Evolutionary conservation across 2,888 invertebrate genomes (phyloP).

Genomic region (Lycia hirtaria): DNA sequence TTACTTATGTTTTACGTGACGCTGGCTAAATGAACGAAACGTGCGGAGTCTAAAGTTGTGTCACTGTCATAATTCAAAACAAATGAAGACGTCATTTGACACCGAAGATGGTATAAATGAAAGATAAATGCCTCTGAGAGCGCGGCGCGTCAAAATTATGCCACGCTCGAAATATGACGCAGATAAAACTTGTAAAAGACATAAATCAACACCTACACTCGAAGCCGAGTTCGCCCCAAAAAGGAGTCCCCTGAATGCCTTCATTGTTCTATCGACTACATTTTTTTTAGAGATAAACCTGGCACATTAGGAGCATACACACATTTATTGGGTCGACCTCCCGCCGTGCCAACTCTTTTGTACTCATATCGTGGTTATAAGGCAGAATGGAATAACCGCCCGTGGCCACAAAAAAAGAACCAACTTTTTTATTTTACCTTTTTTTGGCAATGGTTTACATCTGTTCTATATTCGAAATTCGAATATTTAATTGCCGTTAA

Average conservation of each 20-base stretch:
- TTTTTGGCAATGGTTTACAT: constrained; percentile 24
- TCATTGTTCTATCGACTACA: constrained; percentile 56
- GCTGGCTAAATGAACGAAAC: constrained; percentile 7
- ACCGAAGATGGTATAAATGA: neutral
- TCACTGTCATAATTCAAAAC: neutral
- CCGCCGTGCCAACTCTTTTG: constrained; percentile 45
- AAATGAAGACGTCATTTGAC: constrained; percentile 24
- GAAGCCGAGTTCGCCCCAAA: constrained; percentile 34
- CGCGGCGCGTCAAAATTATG: constrained; percentile 37
- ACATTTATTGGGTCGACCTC: constrained; percentile 46
- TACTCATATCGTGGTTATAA: constrained; percentile 29
- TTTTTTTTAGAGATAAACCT: constrained; percentile 57
- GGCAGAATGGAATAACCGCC: constrained; percentile 18
- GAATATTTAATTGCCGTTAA: constrained; percentile 37
- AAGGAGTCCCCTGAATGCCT: constrained; percentile 47
- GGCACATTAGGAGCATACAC: constrained; percentile 44
- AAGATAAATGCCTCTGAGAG: neutral
- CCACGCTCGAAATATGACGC: constrained; percentile 32
- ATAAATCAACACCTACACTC: constrained; percentile 50
- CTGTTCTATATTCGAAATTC: constrained; percentile 40
- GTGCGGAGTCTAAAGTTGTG: constrained; percentile 1
- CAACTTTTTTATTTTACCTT: constrained; percentile 7
- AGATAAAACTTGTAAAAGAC: constrained; percentile 34
- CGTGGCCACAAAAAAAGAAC: constrained; percentile 17
- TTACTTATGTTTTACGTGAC: neutral